Conservation (phyloP, 2,113 vertebrate genomes). For the Neotragus pygmaeus region DNA sequence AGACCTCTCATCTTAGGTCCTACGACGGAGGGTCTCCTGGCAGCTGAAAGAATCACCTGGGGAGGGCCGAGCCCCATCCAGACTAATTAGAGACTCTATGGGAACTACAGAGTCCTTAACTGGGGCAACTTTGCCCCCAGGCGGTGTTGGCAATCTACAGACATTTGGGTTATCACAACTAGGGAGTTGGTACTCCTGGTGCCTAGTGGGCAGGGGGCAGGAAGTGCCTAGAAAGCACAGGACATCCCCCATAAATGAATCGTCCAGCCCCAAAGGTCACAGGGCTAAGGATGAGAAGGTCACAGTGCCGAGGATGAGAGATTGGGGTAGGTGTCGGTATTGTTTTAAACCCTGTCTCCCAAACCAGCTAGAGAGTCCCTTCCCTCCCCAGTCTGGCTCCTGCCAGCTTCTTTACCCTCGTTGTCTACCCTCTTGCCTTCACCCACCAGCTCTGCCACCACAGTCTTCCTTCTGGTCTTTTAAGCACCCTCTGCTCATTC, state of each 20-base stretch:
- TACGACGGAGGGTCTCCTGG: not conserved
- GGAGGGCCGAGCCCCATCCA: not conserved
- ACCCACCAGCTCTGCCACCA: not conserved
- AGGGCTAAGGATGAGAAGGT: not conserved
- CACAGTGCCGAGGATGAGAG: accelerated
- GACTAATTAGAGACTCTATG: not conserved
- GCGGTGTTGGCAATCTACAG: not conserved
- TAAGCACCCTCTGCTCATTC: not conserved
- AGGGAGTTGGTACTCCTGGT: not conserved
- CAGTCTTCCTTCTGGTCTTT: not conserved
- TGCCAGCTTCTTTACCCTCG: not conserved
- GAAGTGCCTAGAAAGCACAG: not conserved
- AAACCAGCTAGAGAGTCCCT: not conserved
- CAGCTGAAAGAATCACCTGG: not conserved
- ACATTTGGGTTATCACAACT: not conserved
- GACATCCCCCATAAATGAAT: not conserved
- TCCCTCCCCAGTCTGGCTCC: not conserved
- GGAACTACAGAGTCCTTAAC: not conserved
- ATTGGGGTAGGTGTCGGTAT: too few relatives aligned
- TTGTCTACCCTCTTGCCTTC: not conserved
- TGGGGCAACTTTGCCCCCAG: not conserved
- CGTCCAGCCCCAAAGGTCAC: not conserved
- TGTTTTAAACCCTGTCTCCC: not conserved
- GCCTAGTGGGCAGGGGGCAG: not conserved
- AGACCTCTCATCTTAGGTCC: not conserved